Conservation (phyloP, 2,888 invertebrate genomes). For the Malthinus seriepunctatus region DNA sequence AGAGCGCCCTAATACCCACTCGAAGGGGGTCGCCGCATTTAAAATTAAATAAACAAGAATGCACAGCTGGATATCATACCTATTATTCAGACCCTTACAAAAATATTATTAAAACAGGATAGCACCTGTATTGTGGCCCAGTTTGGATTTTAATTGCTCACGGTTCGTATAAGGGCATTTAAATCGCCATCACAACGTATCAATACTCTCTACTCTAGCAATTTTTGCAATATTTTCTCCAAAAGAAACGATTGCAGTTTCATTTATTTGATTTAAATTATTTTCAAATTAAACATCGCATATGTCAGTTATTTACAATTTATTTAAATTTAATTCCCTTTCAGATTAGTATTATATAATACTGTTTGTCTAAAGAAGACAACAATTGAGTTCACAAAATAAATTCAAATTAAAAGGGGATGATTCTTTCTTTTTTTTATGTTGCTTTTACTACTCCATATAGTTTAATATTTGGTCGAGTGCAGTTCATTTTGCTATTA, state of each 20-base stretch:
- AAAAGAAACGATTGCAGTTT: too few relatives aligned
- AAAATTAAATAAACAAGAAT: constrained; percentile 48
- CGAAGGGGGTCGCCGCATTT: constrained; percentile 41
- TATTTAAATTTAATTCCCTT: constrained; percentile 14
- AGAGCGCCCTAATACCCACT: constrained; percentile 42
- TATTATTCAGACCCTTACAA: constrained; percentile 39
- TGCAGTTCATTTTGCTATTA: constrained; percentile 15
- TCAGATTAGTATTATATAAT: constrained; percentile 14
- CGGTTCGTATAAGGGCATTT: constrained; percentile 1
- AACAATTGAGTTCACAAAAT: constrained; percentile 10
- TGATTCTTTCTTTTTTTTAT: neutral
- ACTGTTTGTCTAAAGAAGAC: constrained; percentile 11
- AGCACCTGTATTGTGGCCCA: constrained; percentile 29
- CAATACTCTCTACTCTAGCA: too few relatives aligned
- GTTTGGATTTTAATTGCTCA: constrained; percentile 19
- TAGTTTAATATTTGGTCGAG: neutral
- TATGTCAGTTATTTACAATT: constrained; percentile 10
- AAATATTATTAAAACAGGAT: constrained; percentile 41
- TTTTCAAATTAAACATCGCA: neutral
- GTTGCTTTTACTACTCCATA: constrained; percentile 1
- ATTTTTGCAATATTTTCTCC: too few relatives aligned
- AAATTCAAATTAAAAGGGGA: constrained; percentile 6
- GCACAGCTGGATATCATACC: constrained; percentile 49
- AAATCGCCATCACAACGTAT: too few relatives aligned
- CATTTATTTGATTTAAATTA: too few relatives aligned